Conservation (phyloP, 2,888 invertebrate species). For the Pharmacophagus antenor region DNA sequence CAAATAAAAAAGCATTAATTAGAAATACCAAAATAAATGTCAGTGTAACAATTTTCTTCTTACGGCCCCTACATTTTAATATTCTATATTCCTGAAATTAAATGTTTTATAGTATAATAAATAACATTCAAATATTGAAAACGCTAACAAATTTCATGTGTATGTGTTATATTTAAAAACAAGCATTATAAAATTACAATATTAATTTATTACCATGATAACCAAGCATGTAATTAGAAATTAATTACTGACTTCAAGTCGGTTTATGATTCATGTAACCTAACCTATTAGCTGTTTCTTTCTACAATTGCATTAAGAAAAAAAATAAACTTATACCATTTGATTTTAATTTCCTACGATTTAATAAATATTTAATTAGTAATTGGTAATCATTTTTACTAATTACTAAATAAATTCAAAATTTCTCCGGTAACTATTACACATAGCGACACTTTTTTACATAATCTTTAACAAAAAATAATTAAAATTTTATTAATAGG, state of each 20-base stretch:
- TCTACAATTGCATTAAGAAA: background rate
- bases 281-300: background rate
- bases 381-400: background rate
- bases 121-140: background rate
- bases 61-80: conserved; percentile 65
- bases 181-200: no score
- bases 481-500: no score
- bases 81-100: conserved; percentile 61
- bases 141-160: background rate
- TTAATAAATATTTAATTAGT: background rate
- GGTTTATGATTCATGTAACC: background rate
- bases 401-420: background rate
- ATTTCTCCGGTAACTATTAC: background rate
- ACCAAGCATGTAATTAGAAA: background rate
- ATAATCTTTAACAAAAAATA: no score
- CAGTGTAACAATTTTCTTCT: conserved; percentile 62
- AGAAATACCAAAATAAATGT: conserved; percentile 58
- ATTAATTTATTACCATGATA: conserved; percentile 1
- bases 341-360: no score
- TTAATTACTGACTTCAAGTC: background rate
- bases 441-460: background rate
- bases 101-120: no score
- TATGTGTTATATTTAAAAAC: no score
- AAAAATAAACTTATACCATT: no score
- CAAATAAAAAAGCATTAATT: conserved; percentile 68